These are phyloP conservation scores for Trissolcus japonicus DNA, from an alignment of 2,888 invertebrate genomes.

Conservation along the genomic window DNA sequence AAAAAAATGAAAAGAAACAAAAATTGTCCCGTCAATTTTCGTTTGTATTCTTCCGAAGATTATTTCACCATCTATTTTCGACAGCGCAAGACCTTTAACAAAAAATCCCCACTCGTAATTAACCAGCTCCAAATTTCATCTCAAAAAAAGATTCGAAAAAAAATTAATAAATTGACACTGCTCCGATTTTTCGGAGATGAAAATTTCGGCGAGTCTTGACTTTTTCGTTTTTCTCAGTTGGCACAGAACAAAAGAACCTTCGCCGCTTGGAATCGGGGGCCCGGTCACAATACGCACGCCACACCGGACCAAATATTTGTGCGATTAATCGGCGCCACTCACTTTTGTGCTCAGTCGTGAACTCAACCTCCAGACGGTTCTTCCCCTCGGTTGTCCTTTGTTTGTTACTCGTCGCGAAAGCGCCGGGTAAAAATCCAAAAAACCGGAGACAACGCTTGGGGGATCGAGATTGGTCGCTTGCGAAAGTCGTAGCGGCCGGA, in stretches of 20 bases:
- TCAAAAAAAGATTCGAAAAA: no score
- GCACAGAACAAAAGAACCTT: constrained; percentile 2
- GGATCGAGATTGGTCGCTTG: background rate
- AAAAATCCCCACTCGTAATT: no score
- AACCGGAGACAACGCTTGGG: background rate
- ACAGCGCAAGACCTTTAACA: no score
- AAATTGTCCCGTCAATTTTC: no score
- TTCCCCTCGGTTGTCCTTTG: background rate
- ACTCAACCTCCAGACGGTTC: constrained; percentile 3
- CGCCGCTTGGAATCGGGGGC: constrained; percentile 12
- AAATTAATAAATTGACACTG: no score
- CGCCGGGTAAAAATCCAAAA: background rate
- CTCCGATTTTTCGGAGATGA: no score
- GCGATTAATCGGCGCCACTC: constrained; percentile 51
- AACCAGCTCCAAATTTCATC: no score
- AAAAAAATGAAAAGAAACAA: no score
- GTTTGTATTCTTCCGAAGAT: no score
- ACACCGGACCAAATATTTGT: constrained; percentile 40
- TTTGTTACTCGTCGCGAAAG: background rate
- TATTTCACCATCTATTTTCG: no score
- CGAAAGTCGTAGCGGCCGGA: constrained; percentile 6
- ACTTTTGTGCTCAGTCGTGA: constrained; percentile 37
- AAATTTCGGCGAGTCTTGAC: no score
- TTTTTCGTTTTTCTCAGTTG: background rate
- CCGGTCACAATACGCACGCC: constrained; percentile 14